Percentiles rank a stretch among this genome's conserved stretches.
Conservation (phyloP, 1,140 invertebrate genomes). For the Drosophila navojoa region DNA sequence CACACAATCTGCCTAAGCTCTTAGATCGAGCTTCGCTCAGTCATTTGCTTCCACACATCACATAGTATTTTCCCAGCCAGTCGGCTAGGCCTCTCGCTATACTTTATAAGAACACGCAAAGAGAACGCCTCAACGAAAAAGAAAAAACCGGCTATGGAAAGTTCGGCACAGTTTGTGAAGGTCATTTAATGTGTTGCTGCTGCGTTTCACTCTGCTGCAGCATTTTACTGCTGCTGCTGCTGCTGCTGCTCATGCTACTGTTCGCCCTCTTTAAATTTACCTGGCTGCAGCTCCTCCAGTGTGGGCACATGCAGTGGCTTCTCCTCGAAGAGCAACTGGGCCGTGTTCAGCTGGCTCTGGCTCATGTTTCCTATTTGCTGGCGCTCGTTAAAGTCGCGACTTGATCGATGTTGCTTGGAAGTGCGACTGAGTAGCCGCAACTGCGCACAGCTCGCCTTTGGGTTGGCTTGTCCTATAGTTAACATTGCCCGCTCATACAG, state of each 20-base stretch:
- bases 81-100: not conserved
- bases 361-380: conserved; percentile 48
- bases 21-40: not conserved
- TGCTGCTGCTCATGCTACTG: not conserved
- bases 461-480: conserved; percentile 67
- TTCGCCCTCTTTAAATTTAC: conserved; percentile 73
- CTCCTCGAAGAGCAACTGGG: conserved; percentile 81
- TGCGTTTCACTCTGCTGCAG: conserved; percentile 26
- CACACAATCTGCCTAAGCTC: too few species aligned
- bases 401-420: conserved; percentile 58
- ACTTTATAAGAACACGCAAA: conserved; percentile 9
- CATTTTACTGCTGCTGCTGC: not conserved
- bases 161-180: conserved; percentile 71
- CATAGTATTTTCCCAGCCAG: not conserved
- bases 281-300: conserved; percentile 84
- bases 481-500: conserved; percentile 70
- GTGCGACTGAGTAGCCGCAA: conserved; percentile 57
- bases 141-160: conserved; percentile 70
- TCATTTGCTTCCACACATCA: not conserved
- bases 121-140: conserved; percentile 20
- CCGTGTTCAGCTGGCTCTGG: conserved; percentile 62
- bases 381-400: conserved; percentile 1
- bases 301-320: conserved; percentile 84
- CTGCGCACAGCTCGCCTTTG: conserved; percentile 29
- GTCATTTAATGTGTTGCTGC: conserved; percentile 54